Conservation (phyloP, 1,140 invertebrate genomes). For the Monochamus saltuarius region DNA sequence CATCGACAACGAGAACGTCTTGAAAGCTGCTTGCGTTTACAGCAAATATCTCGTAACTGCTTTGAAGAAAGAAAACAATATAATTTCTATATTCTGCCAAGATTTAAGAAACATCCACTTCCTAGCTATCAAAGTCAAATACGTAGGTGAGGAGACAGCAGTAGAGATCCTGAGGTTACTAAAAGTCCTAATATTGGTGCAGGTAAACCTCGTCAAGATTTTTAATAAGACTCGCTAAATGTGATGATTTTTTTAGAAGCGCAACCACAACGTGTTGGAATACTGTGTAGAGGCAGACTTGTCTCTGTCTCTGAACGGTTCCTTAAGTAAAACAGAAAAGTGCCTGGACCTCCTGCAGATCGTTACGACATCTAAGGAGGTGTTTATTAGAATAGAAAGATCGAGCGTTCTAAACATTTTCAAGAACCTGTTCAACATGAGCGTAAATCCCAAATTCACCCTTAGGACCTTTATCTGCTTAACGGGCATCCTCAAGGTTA, state of each 20-base stretch:
- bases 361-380: not conserved
- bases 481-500: constrained; percentile 8
- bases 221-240: no score
- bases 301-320: not conserved
- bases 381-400: constrained; percentile 3
- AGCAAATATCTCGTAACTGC: constrained; percentile 2
- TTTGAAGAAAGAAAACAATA: constrained; percentile 4
- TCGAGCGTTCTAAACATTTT: not conserved
- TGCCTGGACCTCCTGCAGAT: constrained; percentile 10
- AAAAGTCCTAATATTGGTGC: constrained; percentile 11
- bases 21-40: constrained; percentile 2
- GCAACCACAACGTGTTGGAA: constrained; percentile 3
- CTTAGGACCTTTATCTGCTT: constrained; percentile 3
- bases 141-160: constrained; percentile 2
- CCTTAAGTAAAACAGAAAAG: constrained; percentile 1
- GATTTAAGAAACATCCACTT: constrained; percentile 5
- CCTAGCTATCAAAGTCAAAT: not conserved
- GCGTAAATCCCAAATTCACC: not conserved
- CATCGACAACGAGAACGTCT: constrained; percentile 2
- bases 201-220: constrained; percentile 1
- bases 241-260: constrained; percentile 7
- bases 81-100: constrained; percentile 4
- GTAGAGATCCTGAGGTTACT: constrained; percentile 1
- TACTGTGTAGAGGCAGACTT: not conserved
- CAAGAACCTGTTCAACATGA: not conserved